These are phyloP conservation scores for Yponomeuta sedellus DNA, from an alignment of 2,888 invertebrate genomes.

Conservation along the genomic window DNA sequence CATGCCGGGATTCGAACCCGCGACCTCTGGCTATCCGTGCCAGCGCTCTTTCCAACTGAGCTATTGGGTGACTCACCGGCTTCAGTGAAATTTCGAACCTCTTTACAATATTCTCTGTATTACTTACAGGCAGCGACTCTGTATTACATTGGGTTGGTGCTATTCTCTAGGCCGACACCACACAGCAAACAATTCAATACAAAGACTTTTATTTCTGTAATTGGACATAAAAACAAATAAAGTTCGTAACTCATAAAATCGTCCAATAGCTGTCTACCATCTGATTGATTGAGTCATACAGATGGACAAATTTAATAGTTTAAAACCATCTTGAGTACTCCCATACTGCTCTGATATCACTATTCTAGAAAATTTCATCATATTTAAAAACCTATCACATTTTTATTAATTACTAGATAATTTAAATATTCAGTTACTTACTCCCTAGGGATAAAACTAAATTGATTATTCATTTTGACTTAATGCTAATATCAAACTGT, in stretches of 20 bases:
- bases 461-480: slow-evolving; percentile 14
- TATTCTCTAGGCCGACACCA: too few species aligned
- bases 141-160: too few species aligned
- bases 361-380: slow-evolving; percentile 24
- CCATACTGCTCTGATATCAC: background rate
- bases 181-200: too few species aligned
- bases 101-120: too few species aligned
- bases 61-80: too few species aligned
- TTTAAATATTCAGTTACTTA: slow-evolving; percentile 14
- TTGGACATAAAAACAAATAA: too few species aligned
- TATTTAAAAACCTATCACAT: slow-evolving; percentile 31
- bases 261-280: background rate
- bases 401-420: slow-evolving; percentile 23
- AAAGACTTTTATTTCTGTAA: background rate
- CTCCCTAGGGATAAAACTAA: slow-evolving; percentile 15
- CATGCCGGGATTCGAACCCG: too few species aligned
- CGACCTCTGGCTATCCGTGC: too few species aligned
- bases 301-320: background rate
- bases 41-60: too few species aligned
- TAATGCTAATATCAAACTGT: background rate
- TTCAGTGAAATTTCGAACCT: too few species aligned
- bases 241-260: too few species aligned
- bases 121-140: too few species aligned
- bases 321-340: background rate
- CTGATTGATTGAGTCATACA: background rate